Evolutionary conservation across 2,113 vertebrate genomes (phyloP), one percentile per base, ranked within the genome.

Genomic region (Amphilophus citrinellus): DNA sequence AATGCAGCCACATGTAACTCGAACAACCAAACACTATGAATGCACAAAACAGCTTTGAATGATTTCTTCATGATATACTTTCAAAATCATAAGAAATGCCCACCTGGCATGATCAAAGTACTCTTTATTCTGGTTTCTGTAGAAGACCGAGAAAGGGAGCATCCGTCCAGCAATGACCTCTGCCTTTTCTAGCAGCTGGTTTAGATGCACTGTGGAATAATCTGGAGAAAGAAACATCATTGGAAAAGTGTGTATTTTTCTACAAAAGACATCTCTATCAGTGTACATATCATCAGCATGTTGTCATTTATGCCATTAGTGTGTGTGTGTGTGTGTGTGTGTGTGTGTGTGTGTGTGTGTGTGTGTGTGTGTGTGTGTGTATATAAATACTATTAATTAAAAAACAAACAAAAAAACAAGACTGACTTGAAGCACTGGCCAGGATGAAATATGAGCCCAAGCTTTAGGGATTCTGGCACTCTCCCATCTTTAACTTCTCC

Each of bases 81-180:
- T 3, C 6, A 56, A 56, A 56, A 56, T 53, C 24, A 53, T 11
- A 71, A 13, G 35, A 2, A 7, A 32, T 62, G 15, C 63, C 14
- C 96, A 99, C 98, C 97, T 97, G 93, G 95, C 96, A 61, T 97
- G 96, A 92, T 99, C 97, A 82, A 99, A 99, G 92, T 99, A 99
- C 85, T 99, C 98, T 95, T 98, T 99, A 90, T 98, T 97, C 94
- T 99, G 98, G 95, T 99, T 99, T 89, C 98, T 97, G 93, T 99
- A 99, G 96, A 99, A 99, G 91, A 99, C 97, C 8, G 97, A 97
- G 90, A 99, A 97, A 88, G 96, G 98, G 87, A 99, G 97, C 98
- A 99, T 98, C 50, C 98, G 97, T 80, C 98, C 98, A 66, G 98
- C 94, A 92, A 99, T 99, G 91, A 96, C 98, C 94, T 99, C 98